These are phyloP conservation scores for Notiomystis cincta DNA, from an alignment of 2,113 vertebrate species.

Conservation along the genomic window DNA sequence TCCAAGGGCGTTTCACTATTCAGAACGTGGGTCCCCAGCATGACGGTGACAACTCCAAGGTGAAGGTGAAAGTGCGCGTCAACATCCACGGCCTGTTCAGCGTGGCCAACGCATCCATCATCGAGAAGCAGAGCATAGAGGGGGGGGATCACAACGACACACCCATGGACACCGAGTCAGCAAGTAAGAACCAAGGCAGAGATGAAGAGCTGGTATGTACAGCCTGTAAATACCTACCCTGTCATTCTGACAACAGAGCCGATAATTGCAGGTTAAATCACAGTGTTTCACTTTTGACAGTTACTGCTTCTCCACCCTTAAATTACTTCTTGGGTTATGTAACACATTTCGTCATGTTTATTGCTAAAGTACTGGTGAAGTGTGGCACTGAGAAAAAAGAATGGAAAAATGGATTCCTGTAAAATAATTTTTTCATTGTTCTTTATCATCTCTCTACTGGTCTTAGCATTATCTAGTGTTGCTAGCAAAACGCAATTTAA, in stretches of 20 bases:
- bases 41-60: slow-evolving; percentile 90
- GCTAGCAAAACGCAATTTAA: neutral
- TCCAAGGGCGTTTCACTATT: slow-evolving; percentile 83
- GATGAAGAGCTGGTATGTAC: slow-evolving; percentile 83
- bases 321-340: neutral
- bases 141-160: slow-evolving; percentile 77
- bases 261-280: neutral
- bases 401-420: neutral
- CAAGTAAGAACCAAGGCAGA: slow-evolving; percentile 81
- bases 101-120: slow-evolving; percentile 86
- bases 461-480: neutral
- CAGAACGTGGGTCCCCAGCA: slow-evolving; percentile 89
- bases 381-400: neutral
- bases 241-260: neutral
- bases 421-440: neutral
- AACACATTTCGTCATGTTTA: neutral
- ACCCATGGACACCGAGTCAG: slow-evolving; percentile 84
- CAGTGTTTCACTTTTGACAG: neutral
- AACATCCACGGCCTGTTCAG: slow-evolving; percentile 93
- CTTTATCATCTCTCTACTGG: neutral
- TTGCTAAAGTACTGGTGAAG: neutral
- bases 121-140: slow-evolving; percentile 85
- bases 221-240: neutral
- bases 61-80: slow-evolving; percentile 93
- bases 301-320: neutral